Conservation (phyloP, 2,888 invertebrate genomes). For the Myathropa florea region DNA sequence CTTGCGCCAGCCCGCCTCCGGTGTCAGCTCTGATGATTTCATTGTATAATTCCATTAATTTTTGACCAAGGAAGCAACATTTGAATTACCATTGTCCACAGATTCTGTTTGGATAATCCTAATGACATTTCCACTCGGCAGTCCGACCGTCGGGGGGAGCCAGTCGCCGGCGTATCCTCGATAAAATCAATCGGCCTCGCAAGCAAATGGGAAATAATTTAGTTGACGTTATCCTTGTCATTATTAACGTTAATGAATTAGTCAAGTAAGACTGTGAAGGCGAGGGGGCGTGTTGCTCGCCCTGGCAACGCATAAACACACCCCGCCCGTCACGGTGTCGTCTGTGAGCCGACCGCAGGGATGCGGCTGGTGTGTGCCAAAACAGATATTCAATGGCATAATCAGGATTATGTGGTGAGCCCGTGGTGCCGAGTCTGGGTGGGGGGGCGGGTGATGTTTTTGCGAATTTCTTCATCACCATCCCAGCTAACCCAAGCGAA, state of each 20-base stretch:
- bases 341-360: neutral
- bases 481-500: neutral
- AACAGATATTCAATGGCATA: slow-evolving; percentile 61
- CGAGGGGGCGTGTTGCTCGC: slow-evolving; percentile 20
- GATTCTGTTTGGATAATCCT: slow-evolving; percentile 51
- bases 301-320: neutral
- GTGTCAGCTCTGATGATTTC: slow-evolving; percentile 10
- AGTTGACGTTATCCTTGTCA: slow-evolving; percentile 53
- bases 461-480: slow-evolving; percentile 27
- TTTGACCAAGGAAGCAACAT: slow-evolving; percentile 46
- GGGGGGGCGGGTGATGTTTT: slow-evolving; percentile 11
- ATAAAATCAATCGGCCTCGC: slow-evolving; percentile 51
- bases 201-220: slow-evolving; percentile 52
- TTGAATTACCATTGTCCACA: slow-evolving; percentile 45
- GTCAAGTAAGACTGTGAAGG: slow-evolving; percentile 36
- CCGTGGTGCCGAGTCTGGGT: neutral
- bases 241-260: slow-evolving; percentile 66
- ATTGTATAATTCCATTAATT: slow-evolving; percentile 56
- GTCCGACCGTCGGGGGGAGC: neutral
- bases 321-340: neutral
- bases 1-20: neutral
- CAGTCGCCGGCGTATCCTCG: neutral
- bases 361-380: slow-evolving; percentile 10
- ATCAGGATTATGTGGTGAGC: slow-evolving; percentile 49
- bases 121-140: slow-evolving; percentile 15